Evolutionary conservation across 2,113 vertebrate genomes (phyloP).

Genomic region (Osmerus mordax): DNA sequence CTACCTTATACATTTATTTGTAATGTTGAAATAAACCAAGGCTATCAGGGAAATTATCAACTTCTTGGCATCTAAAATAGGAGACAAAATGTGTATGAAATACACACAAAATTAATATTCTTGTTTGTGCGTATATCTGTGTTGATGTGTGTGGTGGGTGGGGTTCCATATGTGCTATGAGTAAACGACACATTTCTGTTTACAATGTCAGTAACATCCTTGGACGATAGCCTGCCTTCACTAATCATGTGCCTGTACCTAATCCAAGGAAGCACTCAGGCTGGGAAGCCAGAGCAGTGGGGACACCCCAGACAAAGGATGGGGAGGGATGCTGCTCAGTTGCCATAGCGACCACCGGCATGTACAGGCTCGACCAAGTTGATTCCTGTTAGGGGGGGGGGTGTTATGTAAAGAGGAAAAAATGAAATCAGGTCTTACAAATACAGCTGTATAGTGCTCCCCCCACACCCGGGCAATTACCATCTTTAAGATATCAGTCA

Average conservation of each 20-base stretch:
- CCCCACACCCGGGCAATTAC: slow-evolving; percentile 39
- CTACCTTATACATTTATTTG: too few relatives aligned
- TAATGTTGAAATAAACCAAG: too few relatives aligned
- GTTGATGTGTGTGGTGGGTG: not conserved
- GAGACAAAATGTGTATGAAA: too few relatives aligned
- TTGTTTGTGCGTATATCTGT: too few relatives aligned
- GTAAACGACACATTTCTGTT: slow-evolving; percentile 6
- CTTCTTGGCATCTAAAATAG: too few relatives aligned
- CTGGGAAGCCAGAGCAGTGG: slow-evolving; percentile 49
- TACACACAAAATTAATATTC: too few relatives aligned
- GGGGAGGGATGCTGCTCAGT: slow-evolving; percentile 67
- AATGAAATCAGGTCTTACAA: slow-evolving; percentile 57
- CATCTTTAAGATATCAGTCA: slow-evolving; percentile 37
- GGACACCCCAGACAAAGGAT: slow-evolving; percentile 61
- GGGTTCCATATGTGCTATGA: not conserved
- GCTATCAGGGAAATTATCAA: too few relatives aligned
- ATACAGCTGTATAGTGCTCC: slow-evolving; percentile 31
- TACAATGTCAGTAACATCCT: slow-evolving; percentile 6
- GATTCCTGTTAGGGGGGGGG: slow-evolving; percentile 44
- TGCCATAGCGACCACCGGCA: slow-evolving; percentile 70
- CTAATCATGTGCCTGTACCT: not conserved
- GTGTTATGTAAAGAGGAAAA: slow-evolving; percentile 56
- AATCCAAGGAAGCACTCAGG: slow-evolving; percentile 42
- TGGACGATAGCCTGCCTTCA: slow-evolving; percentile 34
- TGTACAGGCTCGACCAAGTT: slow-evolving; percentile 64